Evolutionary conservation across 2,797 vertebrate genomes (phyloP).

Genomic region (Peromyscus melanophrys): DNA sequence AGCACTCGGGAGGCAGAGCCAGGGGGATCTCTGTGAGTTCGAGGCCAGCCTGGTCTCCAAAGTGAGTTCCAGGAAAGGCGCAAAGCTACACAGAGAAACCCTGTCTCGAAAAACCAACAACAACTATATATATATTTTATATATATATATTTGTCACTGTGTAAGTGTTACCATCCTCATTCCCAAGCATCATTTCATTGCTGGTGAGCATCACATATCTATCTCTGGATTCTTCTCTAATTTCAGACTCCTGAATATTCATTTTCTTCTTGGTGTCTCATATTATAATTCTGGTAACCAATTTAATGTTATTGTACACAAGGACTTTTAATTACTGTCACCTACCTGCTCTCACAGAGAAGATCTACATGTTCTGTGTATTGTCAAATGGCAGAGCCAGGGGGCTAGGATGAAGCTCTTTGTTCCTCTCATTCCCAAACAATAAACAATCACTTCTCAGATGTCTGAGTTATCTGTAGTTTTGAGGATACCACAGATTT

Average conservation of each 20-base stretch:
- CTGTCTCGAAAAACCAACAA: no score
- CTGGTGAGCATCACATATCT: not conserved
- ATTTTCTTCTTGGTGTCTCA: not conserved
- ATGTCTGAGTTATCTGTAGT: not conserved
- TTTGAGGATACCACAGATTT: not conserved
- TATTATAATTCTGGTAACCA: not conserved
- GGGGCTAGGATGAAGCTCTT: not conserved
- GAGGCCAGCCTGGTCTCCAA: no score
- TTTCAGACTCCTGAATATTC: not conserved
- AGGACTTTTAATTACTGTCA: not conserved
- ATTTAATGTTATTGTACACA: not conserved
- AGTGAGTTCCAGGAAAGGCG: no score
- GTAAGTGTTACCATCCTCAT: no score
- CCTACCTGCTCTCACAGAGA: not conserved
- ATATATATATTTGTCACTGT: not conserved
- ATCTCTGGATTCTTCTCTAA: not conserved
- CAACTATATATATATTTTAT: no score
- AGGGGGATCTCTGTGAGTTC: no score
- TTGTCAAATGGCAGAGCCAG: not conserved
- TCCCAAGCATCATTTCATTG: not conserved
- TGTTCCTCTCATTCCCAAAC: not conserved
- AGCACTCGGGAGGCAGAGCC: no score
- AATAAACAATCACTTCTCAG: not conserved
- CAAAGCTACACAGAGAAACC: no score
- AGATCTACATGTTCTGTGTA: not conserved